These are phyloP conservation scores for Tolmerus cingulatus DNA, from an alignment of 2,888 invertebrate genomes.

Conservation along the genomic window DNA sequence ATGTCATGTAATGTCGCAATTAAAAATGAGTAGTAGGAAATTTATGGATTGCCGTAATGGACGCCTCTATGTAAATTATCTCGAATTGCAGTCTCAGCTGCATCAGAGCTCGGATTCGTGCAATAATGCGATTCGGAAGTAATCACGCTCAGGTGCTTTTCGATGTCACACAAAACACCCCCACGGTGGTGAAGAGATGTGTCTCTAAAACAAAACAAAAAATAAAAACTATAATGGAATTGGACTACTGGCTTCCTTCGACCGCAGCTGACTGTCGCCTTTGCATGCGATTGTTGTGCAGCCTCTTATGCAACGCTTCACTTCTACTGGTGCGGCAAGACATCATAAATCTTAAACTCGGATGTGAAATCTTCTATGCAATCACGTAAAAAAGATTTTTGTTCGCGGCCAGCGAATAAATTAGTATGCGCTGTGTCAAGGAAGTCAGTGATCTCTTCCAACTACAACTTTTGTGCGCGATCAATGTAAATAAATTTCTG, in stretches of 20 bases:
- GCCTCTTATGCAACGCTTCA: not conserved
- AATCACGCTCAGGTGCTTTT: constrained; percentile 26
- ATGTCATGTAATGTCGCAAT: constrained; percentile 7
- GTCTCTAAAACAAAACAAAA: not conserved
- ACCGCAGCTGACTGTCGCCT: not conserved
- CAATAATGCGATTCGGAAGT: constrained; percentile 29
- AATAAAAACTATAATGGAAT: not conserved
- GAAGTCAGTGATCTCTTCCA: not conserved
- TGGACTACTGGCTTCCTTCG: not conserved
- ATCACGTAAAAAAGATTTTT: not conserved
- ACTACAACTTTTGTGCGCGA: not conserved
- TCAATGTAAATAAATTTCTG: not conserved
- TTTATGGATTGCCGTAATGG: constrained; percentile 9
- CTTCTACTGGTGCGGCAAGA: not conserved
- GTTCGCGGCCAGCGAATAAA: not conserved
- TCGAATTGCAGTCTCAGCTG: constrained; percentile 20
- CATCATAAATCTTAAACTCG: not conserved
- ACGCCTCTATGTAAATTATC: constrained; percentile 17
- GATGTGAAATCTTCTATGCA: not conserved
- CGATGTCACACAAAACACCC: not conserved
- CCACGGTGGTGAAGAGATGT: not conserved
- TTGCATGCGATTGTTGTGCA: constrained; percentile 17
- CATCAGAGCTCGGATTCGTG: not conserved
- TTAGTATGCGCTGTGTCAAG: not conserved
- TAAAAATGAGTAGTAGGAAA: not conserved